Conservation (phyloP, 2,797 vertebrate species). For the Thalassophryne amazonica region DNA sequence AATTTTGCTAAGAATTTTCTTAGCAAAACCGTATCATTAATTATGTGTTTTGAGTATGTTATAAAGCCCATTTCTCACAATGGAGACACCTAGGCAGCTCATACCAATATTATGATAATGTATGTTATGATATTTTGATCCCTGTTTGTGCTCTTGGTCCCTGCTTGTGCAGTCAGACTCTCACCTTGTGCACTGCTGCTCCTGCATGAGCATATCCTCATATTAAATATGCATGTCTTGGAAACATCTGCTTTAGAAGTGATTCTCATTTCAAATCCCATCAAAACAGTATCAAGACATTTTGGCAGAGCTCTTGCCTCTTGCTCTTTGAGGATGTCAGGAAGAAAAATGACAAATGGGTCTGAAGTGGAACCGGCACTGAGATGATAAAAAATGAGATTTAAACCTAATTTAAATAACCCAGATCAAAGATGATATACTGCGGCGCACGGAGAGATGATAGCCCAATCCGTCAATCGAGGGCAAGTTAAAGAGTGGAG, state of each 20-base stretch:
- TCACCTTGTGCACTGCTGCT: no score
- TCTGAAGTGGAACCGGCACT: constrained; percentile 28
- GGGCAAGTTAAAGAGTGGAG: constrained; percentile 28
- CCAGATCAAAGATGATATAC: constrained; percentile 56
- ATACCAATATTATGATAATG: no score
- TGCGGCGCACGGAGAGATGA: constrained; percentile 40
- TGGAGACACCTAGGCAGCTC: no score
- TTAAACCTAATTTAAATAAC: constrained; percentile 69
- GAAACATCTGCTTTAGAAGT: neutral
- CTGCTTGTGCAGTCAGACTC: no score
- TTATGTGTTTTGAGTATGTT: no score
- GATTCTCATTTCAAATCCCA: constrained; percentile 12
- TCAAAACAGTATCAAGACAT: constrained; percentile 35
- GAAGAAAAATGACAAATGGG: constrained; percentile 46
- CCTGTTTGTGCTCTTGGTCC: no score
- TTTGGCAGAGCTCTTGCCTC: constrained; percentile 4
- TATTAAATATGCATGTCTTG: neutral
- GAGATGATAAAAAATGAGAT: constrained; percentile 24
- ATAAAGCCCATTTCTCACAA: no score
- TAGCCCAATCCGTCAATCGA: constrained; percentile 51
- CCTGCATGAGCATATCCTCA: neutral
- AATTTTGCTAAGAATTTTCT: no score
- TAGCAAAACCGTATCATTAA: no score
- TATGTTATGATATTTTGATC: no score
- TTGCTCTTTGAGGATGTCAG: neutral